Evolutionary conservation across 2,888 invertebrate genomes (phyloP).

Genomic region (Cheilosia urbana): DNA sequence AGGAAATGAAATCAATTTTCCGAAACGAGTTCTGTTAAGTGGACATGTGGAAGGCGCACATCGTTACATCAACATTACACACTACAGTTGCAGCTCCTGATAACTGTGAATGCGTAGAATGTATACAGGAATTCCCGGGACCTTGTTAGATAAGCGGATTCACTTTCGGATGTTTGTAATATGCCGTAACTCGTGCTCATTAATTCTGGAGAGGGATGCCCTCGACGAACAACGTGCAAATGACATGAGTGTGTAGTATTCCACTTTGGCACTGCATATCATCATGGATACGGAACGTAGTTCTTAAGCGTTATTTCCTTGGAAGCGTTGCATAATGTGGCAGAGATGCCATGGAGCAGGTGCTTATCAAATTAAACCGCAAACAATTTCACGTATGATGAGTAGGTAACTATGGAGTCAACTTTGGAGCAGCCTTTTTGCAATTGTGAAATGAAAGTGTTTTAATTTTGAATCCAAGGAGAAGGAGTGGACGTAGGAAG

Average conservation of each 20-base stretch:
- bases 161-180: slow-evolving; percentile 37
- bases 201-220: slow-evolving; percentile 42
- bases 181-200: slow-evolving; percentile 50
- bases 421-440: too few relatives aligned
- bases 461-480: too few relatives aligned
- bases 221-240: slow-evolving; percentile 25
- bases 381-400: too few relatives aligned
- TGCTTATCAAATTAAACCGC: too few relatives aligned
- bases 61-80: slow-evolving; percentile 64
- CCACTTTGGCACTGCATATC: neutral
- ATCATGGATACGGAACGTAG: neutral
- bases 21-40: slow-evolving; percentile 70
- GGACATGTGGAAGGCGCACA: slow-evolving; percentile 68
- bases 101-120: slow-evolving; percentile 65
- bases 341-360: too few relatives aligned
- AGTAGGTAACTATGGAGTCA: too few relatives aligned
- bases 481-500: too few relatives aligned
- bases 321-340: too few relatives aligned
- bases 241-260: slow-evolving; percentile 17
- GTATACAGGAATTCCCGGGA: slow-evolving; percentile 48
- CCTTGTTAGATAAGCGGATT: slow-evolving; percentile 46
- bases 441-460: too few relatives aligned
- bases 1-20: slow-evolving; percentile 64
- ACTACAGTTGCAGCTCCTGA: slow-evolving; percentile 50
- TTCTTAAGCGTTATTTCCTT: too few relatives aligned